phyloP scores from a whole-genome alignment of 1,140 invertebrate species.

The Panagrolaimus sp. region DNA sequence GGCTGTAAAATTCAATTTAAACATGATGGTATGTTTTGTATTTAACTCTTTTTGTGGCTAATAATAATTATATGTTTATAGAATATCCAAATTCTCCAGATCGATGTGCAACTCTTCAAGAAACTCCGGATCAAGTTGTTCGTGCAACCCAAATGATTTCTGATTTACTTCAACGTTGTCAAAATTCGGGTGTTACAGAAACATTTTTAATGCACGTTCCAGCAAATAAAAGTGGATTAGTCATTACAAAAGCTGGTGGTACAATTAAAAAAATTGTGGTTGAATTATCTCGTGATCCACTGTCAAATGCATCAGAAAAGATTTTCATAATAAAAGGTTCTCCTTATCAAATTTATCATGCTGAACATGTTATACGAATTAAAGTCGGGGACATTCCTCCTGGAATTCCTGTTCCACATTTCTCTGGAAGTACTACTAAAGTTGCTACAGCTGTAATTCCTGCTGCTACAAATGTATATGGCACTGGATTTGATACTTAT shows the following conservation, averaged over 20 bases:
- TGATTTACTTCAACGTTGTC: constrained; percentile 68
- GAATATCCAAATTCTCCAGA: constrained; percentile 79
- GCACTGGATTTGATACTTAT: no score
- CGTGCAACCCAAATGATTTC: constrained; percentile 79
- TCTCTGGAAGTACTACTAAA: constrained; percentile 26
- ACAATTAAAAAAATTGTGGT: constrained; percentile 77
- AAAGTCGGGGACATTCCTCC: constrained; percentile 72
- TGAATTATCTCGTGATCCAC: constrained; percentile 72
- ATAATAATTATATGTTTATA: constrained; percentile 46
- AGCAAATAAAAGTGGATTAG: constrained; percentile 84
- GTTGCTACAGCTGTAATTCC: constrained; percentile 17
- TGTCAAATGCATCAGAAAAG: constrained; percentile 73
- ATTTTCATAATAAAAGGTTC: constrained; percentile 81
- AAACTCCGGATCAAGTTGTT: constrained; percentile 78
- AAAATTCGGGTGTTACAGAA: constrained; percentile 62
- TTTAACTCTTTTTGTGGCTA: constrained; percentile 3
- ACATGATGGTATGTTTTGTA: constrained; percentile 52
- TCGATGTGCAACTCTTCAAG: constrained; percentile 76
- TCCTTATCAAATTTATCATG: constrained; percentile 85
- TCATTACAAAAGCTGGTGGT: constrained; percentile 88
- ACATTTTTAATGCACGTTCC: constrained; percentile 77
- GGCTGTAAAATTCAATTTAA: constrained; percentile 76
- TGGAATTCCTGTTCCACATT: constrained; percentile 54
- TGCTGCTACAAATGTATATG: constrained; percentile 34
- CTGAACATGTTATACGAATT: constrained; percentile 85